Percentiles rank a stretch among this genome's conserved stretches.
These are phyloP conservation scores for Polymixis lichenea DNA, from an alignment of 2,888 invertebrate genomes.

Conservation along the genomic window DNA sequence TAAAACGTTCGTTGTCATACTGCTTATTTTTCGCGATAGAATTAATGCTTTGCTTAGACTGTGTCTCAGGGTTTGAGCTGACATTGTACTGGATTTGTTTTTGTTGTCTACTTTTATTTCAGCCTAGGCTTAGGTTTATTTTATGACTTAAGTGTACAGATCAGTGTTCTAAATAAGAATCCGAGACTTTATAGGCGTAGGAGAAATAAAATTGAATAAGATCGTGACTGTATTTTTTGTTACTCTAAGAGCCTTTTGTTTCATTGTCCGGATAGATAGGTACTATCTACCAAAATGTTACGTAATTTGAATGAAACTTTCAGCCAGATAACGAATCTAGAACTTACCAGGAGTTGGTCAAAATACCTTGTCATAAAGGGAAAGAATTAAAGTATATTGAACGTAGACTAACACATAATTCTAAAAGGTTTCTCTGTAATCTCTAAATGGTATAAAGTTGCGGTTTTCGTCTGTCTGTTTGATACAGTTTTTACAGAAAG, in stretches of 20 bases:
- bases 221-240: background rate
- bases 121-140: conserved; percentile 38
- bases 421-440: background rate
- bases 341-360: background rate
- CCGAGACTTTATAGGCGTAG: conserved; percentile 5
- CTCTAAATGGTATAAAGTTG: too few relatives aligned
- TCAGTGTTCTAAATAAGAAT: conserved; percentile 45
- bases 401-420: background rate
- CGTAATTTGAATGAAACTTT: background rate
- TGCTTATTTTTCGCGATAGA: conserved; percentile 10
- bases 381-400: background rate
- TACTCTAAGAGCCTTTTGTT: background rate
- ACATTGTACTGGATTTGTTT: conserved; percentile 43
- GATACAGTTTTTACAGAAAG: too few relatives aligned
- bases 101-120: conserved; percentile 40
- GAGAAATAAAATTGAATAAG: conserved; percentile 8
- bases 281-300: background rate
- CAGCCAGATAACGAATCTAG: background rate
- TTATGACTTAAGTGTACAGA: conserved; percentile 37
- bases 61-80: conserved; percentile 21
- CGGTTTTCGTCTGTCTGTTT: too few relatives aligned
- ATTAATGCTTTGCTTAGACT: conserved; percentile 20
- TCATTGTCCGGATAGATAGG: too few relatives aligned
- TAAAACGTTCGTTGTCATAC: conserved; percentile 26
- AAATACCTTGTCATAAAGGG: background rate